These are phyloP conservation scores for Temnothorax ravouxi DNA, from an alignment of 2,888 invertebrate genomes.

Conservation along the genomic window DNA sequence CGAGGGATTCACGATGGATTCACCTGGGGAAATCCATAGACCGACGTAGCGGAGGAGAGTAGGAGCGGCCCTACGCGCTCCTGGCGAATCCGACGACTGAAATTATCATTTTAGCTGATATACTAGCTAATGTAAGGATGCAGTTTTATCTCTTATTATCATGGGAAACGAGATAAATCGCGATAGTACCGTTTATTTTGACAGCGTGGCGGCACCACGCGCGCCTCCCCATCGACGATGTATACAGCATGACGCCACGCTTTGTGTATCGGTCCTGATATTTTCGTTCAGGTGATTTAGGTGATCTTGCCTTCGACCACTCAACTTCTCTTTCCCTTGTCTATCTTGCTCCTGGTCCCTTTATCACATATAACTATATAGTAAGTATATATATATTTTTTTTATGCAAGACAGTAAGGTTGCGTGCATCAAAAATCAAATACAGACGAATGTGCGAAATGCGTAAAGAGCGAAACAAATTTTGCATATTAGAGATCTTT, in stretches of 20 bases:
- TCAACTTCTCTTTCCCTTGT: neutral
- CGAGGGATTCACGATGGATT: neutral
- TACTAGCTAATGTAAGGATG: conserved; percentile 87
- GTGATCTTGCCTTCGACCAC: neutral
- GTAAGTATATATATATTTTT: neutral
- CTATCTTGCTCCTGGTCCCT: neutral
- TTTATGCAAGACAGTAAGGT: neutral
- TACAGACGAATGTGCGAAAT: neutral
- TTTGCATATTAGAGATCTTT: neutral
- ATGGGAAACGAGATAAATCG: conserved; percentile 87
- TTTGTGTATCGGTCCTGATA: conserved; percentile 73
- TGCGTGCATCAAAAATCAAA: neutral
- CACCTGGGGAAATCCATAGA: neutral
- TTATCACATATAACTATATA: neutral
- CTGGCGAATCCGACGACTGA: conserved; percentile 85
- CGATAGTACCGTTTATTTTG: conserved; percentile 87
- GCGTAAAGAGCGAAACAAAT: neutral
- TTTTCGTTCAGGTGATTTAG: conserved; percentile 56
- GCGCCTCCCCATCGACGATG: conserved; percentile 64
- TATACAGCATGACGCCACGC: conserved; percentile 50
- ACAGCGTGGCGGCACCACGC: conserved; percentile 78
- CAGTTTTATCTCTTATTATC: conserved; percentile 87
- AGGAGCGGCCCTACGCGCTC: conserved; percentile 82
- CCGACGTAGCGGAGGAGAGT: conserved; percentile 28
- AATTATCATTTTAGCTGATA: conserved; percentile 87